A percentile compares a stretch with the other conserved stretches of the same genome.
Conservation (phyloP, 2,113 vertebrate genomes). For the Limnothrissa miodon region DNA sequence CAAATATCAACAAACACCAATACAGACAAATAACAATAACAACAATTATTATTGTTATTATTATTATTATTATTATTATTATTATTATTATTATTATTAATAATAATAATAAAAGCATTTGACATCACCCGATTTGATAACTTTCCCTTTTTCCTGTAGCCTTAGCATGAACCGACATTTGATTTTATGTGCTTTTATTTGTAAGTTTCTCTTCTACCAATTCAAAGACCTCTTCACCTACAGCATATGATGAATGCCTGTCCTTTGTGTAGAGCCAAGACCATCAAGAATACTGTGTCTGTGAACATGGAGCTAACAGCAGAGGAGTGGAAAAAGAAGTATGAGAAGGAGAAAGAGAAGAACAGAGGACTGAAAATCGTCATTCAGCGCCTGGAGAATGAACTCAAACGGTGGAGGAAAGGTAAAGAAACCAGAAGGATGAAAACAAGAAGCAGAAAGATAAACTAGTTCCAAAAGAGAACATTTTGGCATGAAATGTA, state of each 20-base stretch:
- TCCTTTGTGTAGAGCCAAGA: constrained; percentile 80
- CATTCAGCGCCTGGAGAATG: constrained; percentile 84
- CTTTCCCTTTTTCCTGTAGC: too few relatives aligned
- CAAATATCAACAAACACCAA: too few relatives aligned
- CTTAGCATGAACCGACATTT: too few relatives aligned
- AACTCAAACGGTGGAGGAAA: constrained; percentile 86
- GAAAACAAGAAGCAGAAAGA: too few relatives aligned
- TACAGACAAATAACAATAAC: too few relatives aligned
- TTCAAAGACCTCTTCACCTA: background rate
- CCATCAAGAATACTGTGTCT: constrained; percentile 93
- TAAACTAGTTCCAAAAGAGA: background rate
- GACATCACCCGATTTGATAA: too few relatives aligned
- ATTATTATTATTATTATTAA: too few relatives aligned
- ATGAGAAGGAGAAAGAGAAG: constrained; percentile 91
- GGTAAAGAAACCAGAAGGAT: constrained; percentile 64
- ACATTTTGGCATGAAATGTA: constrained; percentile 82
- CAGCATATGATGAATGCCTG: background rate
- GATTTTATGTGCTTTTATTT: too few relatives aligned
- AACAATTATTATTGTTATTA: too few relatives aligned
- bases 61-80: too few relatives aligned
- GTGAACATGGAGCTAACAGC: constrained; percentile 93
- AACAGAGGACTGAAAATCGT: constrained; percentile 82
- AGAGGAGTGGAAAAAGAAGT: constrained; percentile 96
- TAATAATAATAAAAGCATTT: too few relatives aligned
- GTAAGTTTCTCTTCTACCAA: background rate